Evolutionary conservation across 2,113 vertebrate species (phyloP).

Genomic region (Pelusios castaneus): DNA sequence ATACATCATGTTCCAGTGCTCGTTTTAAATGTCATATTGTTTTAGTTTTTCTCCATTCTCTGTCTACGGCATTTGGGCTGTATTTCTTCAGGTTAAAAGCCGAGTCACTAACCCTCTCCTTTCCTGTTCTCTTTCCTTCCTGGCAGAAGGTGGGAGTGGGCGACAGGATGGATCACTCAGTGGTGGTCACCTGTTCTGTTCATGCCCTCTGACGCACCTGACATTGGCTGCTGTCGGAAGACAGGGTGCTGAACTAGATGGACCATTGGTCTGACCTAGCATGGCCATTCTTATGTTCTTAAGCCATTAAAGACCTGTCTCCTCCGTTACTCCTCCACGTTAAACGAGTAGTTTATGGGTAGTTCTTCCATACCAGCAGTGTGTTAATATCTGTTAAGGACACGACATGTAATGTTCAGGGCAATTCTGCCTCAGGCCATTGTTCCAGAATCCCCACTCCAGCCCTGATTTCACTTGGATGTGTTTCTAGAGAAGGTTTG

Average conservation of each 20-base stretch:
- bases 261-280: background rate
- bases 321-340: background rate
- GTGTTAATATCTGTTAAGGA: background rate
- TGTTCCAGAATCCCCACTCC: background rate
- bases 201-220: background rate
- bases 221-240: background rate
- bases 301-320: background rate
- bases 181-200: background rate
- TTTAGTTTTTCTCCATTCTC: background rate
- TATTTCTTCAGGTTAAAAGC: slow-evolving; percentile 8
- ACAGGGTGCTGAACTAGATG: background rate
- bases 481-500: background rate
- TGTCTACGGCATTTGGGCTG: background rate
- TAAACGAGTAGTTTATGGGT: no score
- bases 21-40: background rate
- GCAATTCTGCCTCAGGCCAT: background rate
- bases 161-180: background rate
- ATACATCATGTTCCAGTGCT: background rate
- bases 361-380: background rate
- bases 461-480: background rate
- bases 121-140: background rate
- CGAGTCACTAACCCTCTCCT: background rate
- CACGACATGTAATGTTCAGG: background rate
- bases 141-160: background rate
- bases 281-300: background rate